phyloP scores from a whole-genome alignment of 2,113 vertebrate species.

The Tricholaema leucomelas region DNA sequence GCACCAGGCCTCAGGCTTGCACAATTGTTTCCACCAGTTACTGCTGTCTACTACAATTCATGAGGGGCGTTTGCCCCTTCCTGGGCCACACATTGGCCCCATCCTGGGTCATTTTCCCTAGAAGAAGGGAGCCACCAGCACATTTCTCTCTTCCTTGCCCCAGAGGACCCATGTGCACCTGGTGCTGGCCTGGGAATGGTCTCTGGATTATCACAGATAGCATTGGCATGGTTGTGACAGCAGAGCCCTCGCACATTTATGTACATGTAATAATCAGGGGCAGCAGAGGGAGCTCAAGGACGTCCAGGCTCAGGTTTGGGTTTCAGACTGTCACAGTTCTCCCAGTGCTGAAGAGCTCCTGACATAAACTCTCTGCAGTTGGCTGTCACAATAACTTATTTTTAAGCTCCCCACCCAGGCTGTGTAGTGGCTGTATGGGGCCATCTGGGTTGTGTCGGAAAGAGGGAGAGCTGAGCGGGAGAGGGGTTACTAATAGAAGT shows the following conservation, averaged over 20 bases:
- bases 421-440: not conserved
- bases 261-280: not conserved
- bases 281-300: slow-evolving; percentile 60
- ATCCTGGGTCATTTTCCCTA: not conserved
- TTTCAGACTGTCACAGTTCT: not conserved
- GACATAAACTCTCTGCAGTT: not conserved
- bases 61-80: not conserved
- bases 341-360: slow-evolving; percentile 24
- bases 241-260: rapidly evolving
- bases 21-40: rapidly evolving
- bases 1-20: not conserved
- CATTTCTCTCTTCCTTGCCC: not conserved
- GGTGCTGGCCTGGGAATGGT: not conserved
- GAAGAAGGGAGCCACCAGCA: not conserved
- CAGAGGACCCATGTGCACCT: not conserved
- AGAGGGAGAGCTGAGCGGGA: not conserved
- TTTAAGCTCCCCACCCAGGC: not conserved
- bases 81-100: rapidly evolving
- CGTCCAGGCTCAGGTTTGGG: not conserved
- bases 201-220: not conserved
- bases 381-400: not conserved
- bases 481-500: not conserved
- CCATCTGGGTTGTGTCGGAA: not conserved
- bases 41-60: rapidly evolving
- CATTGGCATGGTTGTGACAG: rapidly evolving